Evolutionary conservation across 2,113 vertebrate genomes (phyloP).

Genomic region (Poeciliopsis retropinna): DNA sequence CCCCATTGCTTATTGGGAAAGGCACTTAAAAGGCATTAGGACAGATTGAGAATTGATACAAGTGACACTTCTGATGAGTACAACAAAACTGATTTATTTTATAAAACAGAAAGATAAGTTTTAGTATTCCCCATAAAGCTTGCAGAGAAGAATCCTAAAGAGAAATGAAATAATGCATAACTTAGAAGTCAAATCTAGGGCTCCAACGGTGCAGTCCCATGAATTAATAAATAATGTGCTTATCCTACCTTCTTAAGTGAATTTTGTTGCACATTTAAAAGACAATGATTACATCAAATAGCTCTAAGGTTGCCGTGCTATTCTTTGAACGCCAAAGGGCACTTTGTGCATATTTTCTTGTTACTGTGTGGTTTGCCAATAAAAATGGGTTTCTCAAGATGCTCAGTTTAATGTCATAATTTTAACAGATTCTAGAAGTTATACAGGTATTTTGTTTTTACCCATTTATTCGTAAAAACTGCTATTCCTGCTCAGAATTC

Average conservation of each 20-base stretch:
- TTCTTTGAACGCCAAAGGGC: neutral
- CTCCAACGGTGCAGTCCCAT: neutral
- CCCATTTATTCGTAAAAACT: too few species aligned
- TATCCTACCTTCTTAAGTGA: neutral
- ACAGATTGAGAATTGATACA: neutral
- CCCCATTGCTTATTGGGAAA: too few species aligned
- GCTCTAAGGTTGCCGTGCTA: neutral
- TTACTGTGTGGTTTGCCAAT: neutral
- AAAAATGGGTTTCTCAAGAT: neutral
- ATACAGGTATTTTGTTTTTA: neutral
- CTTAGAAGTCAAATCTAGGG: neutral
- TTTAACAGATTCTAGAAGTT: neutral
- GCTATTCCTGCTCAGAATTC: too few species aligned
- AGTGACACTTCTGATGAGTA: neutral
- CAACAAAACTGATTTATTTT: neutral
- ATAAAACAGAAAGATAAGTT: neutral
- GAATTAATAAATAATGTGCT: neutral
- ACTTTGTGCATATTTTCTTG: neutral
- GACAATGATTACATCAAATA: neutral
- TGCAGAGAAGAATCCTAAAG: neutral
- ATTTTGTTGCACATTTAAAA: neutral
- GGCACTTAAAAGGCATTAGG: neutral
- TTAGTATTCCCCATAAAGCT: neutral
- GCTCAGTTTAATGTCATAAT: neutral
- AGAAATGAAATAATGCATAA: neutral